Percentiles rank a stretch among this genome's conserved stretches.
Conservation (phyloP, 1,140 invertebrate species). For the Pantala flavescens region DNA sequence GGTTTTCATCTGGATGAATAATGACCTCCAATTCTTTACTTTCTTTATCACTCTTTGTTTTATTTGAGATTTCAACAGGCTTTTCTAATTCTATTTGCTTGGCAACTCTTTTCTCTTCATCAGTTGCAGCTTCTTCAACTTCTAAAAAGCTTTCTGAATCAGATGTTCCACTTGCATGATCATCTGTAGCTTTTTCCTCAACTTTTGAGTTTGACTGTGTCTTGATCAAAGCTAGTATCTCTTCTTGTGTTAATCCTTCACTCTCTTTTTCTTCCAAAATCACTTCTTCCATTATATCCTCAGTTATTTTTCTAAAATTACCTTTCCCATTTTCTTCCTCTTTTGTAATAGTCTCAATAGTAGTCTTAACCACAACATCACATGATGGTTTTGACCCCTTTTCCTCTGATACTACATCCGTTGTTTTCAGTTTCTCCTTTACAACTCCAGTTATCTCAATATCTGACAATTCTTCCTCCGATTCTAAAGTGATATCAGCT, state of each 20-base stretch:
- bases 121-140: constrained; percentile 24
- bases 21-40: constrained; percentile 20
- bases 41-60: constrained; percentile 10
- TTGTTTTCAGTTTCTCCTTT: not conserved
- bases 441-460: not conserved
- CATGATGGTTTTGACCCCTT: too few species aligned
- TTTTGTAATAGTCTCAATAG: too few species aligned
- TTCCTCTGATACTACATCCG: too few species aligned
- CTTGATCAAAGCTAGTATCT: constrained; percentile 45
- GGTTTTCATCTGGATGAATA: constrained; percentile 21
- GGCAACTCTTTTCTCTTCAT: not conserved
- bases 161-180: constrained; percentile 17
- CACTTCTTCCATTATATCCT: constrained; percentile 18
- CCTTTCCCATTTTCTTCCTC: too few species aligned
- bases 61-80: not conserved
- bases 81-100: not conserved
- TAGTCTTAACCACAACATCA: too few species aligned
- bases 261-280: constrained; percentile 51
- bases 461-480: not conserved
- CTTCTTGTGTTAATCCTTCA: constrained; percentile 56
- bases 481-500: not conserved
- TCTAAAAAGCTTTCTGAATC: constrained; percentile 33
- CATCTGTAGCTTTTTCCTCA: constrained; percentile 21
- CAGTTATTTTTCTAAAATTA: not conserved
- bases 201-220: constrained; percentile 33